Evolutionary conservation across 2,797 vertebrate genomes (phyloP).

Genomic region (Eulemur albifrons): DNA sequence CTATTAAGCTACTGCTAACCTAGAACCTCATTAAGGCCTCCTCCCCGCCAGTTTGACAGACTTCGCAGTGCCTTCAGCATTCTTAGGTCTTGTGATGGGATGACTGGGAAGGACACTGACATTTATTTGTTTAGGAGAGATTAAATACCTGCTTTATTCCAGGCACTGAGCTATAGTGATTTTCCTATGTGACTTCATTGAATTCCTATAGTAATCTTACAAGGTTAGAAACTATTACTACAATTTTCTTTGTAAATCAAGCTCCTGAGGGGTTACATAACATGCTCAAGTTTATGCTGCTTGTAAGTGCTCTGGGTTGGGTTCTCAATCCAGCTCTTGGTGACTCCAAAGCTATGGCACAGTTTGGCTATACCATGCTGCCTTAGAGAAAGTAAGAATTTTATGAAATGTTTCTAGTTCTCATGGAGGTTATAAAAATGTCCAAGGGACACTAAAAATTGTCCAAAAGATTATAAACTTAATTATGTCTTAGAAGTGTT

Average conservation of each 20-base stretch:
- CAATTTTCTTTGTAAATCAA: not conserved
- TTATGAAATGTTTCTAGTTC: conserved; percentile 7
- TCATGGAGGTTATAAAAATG: not conserved
- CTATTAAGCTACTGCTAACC: not conserved
- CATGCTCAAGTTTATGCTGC: not conserved
- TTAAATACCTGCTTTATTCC: not conserved
- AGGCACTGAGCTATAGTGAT: not conserved
- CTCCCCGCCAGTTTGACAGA: not conserved
- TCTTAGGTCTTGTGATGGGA: not conserved
- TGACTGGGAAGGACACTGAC: not conserved
- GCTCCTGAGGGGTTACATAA: not conserved
- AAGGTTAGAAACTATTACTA: not conserved
- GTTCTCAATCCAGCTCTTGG: not conserved
- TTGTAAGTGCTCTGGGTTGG: not conserved
- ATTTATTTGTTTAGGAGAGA: not conserved
- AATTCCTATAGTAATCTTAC: not conserved
- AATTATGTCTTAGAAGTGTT: not conserved
- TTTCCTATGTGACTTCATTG: not conserved
- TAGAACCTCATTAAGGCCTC: not conserved
- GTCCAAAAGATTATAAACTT: not conserved
- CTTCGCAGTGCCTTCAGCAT: not conserved
- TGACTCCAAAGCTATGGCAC: not conserved
- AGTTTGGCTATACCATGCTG: not conserved
- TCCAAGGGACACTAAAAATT: not conserved
- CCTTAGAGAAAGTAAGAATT: not conserved